Evolutionary conservation across 2,113 vertebrate genomes (phyloP).

Genomic region (Pontoporia blainvillei): DNA sequence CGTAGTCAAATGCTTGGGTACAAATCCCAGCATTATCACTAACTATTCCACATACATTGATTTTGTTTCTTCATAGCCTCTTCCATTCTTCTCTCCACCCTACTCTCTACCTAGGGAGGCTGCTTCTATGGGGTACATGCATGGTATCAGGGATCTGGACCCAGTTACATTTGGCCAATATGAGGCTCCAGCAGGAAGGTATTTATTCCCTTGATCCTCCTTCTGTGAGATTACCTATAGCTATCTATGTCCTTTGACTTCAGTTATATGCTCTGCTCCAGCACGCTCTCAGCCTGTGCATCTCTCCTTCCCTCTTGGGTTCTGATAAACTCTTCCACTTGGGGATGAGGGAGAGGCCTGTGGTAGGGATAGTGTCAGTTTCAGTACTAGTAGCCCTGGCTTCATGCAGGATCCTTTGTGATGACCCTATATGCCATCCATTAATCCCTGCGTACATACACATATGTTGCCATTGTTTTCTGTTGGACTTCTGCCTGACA

Average conservation of each 20-base stretch:
- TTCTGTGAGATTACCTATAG: neutral
- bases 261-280: neutral
- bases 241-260: neutral
- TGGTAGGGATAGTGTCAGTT: neutral
- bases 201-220: neutral
- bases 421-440: neutral
- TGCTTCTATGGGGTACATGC: neutral
- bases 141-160: neutral
- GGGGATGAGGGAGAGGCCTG: accelerated
- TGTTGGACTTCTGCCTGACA: neutral
- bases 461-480: neutral
- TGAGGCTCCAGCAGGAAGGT: neutral
- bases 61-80: neutral
- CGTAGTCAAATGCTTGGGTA: neutral
- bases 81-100: neutral
- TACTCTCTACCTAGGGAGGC: neutral
- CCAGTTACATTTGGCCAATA: neutral
- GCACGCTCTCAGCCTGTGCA: neutral
- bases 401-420: neutral
- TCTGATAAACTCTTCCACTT: neutral
- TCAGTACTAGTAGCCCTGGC: neutral
- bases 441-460: neutral
- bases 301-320: neutral
- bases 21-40: neutral
- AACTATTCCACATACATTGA: neutral